Conservation (phyloP, 53 echinoderm and acorn worm species). For the Echinarachnius parma region DNA sequence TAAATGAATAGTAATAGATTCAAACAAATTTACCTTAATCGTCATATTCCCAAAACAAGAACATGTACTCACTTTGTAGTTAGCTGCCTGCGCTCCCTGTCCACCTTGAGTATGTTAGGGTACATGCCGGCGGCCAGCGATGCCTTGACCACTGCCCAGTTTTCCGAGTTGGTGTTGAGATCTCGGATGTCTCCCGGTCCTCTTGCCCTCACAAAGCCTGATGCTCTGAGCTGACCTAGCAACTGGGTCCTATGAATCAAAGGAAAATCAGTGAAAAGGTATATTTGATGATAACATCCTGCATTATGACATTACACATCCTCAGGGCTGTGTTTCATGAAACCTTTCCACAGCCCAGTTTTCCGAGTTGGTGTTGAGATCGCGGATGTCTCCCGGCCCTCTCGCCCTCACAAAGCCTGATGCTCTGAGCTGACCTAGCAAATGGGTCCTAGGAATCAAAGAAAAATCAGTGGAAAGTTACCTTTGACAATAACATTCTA, state of each 20-base stretch:
- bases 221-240: constrained; percentile 93
- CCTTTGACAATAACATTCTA: too few relatives aligned
- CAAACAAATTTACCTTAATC: too few relatives aligned
- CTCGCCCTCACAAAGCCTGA: constrained; percentile 87
- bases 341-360: constrained; percentile 99
- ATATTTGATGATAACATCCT: background rate
- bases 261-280: background rate
- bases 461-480: too few relatives aligned
- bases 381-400: constrained; percentile 80
- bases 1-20: too few relatives aligned
- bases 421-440: constrained; percentile 86
- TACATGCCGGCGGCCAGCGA: constrained; percentile 95
- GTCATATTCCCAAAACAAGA: too few relatives aligned
- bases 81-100: constrained; percentile 68
- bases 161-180: constrained; percentile 98
- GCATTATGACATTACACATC: too few relatives aligned
- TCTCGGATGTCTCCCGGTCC: constrained; percentile 98
- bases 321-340: too few relatives aligned
- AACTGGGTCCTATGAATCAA: constrained; percentile 80
- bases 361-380: constrained; percentile 95
- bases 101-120: constrained; percentile 88
- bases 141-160: constrained; percentile 98
- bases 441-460: constrained; percentile 62
- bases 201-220: constrained; percentile 93
- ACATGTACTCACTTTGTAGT: constrained; percentile 82